These are phyloP conservation scores for Tetrax tetrax DNA, from an alignment of 2,113 vertebrate genomes.

Conservation along the genomic window DNA sequence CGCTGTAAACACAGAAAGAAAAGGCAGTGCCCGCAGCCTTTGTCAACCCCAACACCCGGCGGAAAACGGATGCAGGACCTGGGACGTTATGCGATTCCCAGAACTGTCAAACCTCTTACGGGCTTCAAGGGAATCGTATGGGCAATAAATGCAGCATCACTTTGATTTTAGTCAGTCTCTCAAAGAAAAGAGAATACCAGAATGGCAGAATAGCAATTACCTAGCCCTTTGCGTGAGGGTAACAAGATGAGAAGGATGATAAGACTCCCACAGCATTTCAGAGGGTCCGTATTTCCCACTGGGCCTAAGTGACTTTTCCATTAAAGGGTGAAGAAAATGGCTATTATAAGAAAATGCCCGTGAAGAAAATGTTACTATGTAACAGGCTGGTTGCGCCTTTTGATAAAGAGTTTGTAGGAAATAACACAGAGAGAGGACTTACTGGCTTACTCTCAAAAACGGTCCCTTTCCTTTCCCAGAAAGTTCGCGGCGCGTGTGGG, in stretches of 20 bases:
- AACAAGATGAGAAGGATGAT: not conserved
- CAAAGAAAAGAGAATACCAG: not conserved
- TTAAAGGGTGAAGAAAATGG: constrained; percentile 34
- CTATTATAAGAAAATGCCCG: not conserved
- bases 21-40: not conserved
- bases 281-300: not conserved
- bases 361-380: not conserved
- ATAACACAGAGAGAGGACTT: not conserved
- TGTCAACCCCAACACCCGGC: accelerated
- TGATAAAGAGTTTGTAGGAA: not conserved
- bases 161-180: not conserved
- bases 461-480: not conserved
- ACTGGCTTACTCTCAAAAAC: not conserved
- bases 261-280: not conserved
- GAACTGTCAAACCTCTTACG: not conserved
- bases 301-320: constrained; percentile 27
- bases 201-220: not conserved
- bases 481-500: not conserved
- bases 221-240: not conserved
- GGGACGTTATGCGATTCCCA: not conserved
- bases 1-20: not conserved
- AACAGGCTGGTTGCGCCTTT: not conserved
- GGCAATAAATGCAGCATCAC: not conserved
- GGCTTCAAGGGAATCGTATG: not conserved
- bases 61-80: not conserved